Percentiles rank a stretch among this genome's conserved stretches.
phyloP scores from a whole-genome alignment of 2,113 vertebrate genomes.

The Sakesphorus luctuosus region DNA sequence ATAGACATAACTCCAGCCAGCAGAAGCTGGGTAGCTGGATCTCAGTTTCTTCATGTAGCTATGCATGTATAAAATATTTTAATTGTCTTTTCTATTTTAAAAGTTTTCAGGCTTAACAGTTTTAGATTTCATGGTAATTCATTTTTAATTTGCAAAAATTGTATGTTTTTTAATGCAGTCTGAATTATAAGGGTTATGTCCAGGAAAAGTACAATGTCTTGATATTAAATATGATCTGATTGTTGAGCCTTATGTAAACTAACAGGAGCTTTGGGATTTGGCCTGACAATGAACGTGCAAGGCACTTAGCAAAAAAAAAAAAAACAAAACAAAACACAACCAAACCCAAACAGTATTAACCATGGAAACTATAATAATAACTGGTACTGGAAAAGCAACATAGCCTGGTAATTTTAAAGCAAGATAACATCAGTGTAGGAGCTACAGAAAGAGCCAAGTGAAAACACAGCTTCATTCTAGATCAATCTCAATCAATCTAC shows the following conservation, averaged over 20 bases:
- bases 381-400: neutral
- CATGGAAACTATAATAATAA: conserved; percentile 43
- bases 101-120: neutral
- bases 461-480: conserved; percentile 41
- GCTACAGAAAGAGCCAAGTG: neutral
- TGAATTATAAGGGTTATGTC: neutral
- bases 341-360: neutral
- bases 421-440: conserved; percentile 22
- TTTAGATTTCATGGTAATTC: neutral
- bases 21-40: neutral
- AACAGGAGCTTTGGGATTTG: conserved; percentile 51
- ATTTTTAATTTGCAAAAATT: neutral
- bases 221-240: neutral
- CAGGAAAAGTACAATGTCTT: conserved; percentile 7
- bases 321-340: too few relatives aligned
- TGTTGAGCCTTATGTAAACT: conserved; percentile 30
- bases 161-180: neutral
- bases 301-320: neutral
- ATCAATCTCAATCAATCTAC: neutral
- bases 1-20: neutral
- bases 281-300: neutral
- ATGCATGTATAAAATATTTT: neutral
- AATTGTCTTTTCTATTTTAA: neutral
- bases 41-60: neutral
- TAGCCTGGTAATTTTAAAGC: conserved; percentile 6